Evolutionary conservation across 2,113 vertebrate species (phyloP).

Genomic region (Pelecanoides urinatrix): DNA sequence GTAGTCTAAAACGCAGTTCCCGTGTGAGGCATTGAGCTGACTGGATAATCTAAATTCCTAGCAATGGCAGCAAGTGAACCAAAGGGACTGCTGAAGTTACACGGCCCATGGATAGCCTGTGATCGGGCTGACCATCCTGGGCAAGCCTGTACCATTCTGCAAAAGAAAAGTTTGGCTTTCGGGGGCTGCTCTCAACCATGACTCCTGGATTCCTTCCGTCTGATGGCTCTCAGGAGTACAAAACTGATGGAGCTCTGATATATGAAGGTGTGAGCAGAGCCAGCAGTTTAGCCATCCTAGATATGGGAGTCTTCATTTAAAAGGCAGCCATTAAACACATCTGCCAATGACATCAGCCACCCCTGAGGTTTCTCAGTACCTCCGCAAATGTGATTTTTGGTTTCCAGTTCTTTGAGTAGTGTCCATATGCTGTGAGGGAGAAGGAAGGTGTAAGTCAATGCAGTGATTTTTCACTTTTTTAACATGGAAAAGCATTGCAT

Average conservation of each 20-base stretch:
- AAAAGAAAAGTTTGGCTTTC: not conserved
- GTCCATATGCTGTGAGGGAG: not conserved
- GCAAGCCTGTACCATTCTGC: not conserved
- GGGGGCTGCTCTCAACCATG: not conserved
- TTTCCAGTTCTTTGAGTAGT: not conserved
- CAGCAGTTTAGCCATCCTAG: not conserved
- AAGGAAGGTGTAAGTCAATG: not conserved
- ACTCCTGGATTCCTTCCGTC: not conserved
- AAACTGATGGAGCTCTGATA: not conserved
- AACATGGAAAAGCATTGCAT: not conserved
- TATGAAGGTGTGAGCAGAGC: not conserved
- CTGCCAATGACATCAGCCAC: not conserved
- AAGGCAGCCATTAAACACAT: not conserved
- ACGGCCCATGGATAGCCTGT: accelerated
- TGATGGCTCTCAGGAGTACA: not conserved
- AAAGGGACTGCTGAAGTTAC: not conserved
- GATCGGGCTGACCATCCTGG: not conserved
- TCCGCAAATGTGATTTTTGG: not conserved
- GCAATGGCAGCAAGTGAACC: not conserved
- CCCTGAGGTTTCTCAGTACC: not conserved
- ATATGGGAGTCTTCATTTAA: not conserved
- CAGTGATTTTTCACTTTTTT: not conserved
- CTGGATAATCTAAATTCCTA: not conserved
- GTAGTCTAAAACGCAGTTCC: not conserved
- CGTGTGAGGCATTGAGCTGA: not conserved